Conservation (phyloP, 2,797 vertebrate genomes). For the Onychomys arenicola region DNA sequence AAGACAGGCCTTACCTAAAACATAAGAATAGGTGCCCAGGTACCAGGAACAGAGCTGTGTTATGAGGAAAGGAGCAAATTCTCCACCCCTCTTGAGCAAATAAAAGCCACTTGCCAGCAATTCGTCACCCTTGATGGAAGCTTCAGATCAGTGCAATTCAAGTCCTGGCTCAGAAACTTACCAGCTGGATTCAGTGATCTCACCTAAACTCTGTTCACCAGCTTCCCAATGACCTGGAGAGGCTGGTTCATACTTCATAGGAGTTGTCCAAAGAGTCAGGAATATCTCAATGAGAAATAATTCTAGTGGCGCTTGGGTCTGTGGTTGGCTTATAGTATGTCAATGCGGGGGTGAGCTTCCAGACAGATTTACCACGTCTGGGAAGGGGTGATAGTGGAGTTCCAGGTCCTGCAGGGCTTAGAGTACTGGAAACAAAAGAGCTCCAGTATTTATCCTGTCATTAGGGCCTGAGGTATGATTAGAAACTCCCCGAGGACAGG, state of each 20-base stretch:
- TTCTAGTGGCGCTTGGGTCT: background rate
- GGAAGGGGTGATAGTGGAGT: background rate
- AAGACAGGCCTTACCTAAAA: slow-evolving; percentile 41
- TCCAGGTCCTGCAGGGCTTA: background rate
- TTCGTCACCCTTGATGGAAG: background rate
- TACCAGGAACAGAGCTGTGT: background rate
- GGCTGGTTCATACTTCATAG: background rate
- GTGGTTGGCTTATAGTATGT: background rate
- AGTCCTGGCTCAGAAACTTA: background rate
- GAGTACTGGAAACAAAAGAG: background rate
- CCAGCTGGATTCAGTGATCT: background rate
- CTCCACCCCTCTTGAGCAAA: background rate
- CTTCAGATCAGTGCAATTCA: background rate
- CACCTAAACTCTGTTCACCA: background rate
- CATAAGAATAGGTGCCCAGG: background rate
- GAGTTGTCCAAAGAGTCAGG: background rate
- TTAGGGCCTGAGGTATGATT: background rate
- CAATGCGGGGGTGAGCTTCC: background rate
- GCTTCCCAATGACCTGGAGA: background rate
- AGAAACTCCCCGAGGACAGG: slow-evolving; percentile 43
- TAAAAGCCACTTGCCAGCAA: background rate
- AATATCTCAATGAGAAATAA: background rate
- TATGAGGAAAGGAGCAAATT: background rate
- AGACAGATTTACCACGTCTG: slow-evolving; percentile 56
- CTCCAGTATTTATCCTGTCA: slow-evolving; percentile 57